Evolutionary conservation across 2,888 invertebrate species (phyloP), one percentile per base, ranked within the genome.

Genomic region (Zygaena filipendulae): DNA sequence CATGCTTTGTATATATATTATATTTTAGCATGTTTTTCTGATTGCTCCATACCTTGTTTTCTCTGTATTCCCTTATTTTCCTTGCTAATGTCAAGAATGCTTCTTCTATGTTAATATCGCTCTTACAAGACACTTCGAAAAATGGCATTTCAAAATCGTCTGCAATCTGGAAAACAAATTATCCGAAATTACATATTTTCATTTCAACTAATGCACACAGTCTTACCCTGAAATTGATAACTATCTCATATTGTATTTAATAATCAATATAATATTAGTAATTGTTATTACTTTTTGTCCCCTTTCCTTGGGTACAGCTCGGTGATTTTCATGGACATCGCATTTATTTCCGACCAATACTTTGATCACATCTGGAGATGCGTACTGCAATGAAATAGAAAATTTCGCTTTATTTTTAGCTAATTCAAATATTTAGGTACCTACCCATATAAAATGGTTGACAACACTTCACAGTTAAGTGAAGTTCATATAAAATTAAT

Each of bases 71-170:
- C 34, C 91, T 82, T 68, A 92, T 92, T 80, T 87, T 87, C 59
- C 91, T 83, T 38, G 92, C 91, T 56, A 92, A 69, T 24, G 89
- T 87, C 40, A 92, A 66, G 62, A 92, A 92, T 27, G 91, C 87
- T 55, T 90, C 88, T 59, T 92, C 91, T 50, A 92, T 91, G 49
- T 92, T 92, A 35, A 92, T 86, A 57, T 92, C 88, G 45, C 87
- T 88, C 68, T 92, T 92, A 69, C 92, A 92, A 7, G 92, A 92
- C 8, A 92, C 91, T 70, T 92, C 92, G 58, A 90, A 91, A 60
- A 92, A 92, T 16, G 92, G 91, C 85, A 92, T 89, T 46, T 92
- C 91, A 51, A 92, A 92, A 58, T 89, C 89, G 52, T 92, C 91
- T 0, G 92, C 92, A 68, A 92, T 88, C 89, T 91, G 69, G 25